Conservation (phyloP, 1,140 invertebrate species). For the Aphelenchoides fujianensis region DNA sequence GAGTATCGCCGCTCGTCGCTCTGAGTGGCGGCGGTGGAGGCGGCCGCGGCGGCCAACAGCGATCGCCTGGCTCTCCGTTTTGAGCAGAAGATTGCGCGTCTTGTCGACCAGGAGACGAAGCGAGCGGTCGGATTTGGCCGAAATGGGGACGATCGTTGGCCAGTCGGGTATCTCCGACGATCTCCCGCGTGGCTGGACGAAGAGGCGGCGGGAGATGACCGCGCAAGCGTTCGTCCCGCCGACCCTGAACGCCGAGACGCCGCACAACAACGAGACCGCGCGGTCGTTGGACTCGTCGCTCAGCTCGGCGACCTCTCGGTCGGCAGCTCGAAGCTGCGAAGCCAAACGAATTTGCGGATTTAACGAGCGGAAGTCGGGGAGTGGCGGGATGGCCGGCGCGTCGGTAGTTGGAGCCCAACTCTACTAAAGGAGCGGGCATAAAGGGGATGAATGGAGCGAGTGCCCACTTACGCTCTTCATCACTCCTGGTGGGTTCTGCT, state of each 20-base stretch:
- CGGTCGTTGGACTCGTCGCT: neutral
- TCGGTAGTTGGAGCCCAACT: conserved; percentile 25
- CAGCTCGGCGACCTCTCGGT: neutral
- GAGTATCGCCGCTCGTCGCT: conserved; percentile 8
- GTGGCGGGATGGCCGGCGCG: conserved; percentile 12
- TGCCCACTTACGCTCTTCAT: no score
- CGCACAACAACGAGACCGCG: no score
- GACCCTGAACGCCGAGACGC: conserved; percentile 46
- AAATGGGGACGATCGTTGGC: conserved; percentile 27
- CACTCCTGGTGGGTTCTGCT: conserved; percentile 48
- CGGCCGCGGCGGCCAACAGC: neutral
- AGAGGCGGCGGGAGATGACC: conserved; percentile 23
- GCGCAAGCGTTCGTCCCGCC: conserved; percentile 56
- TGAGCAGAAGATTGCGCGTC: neutral
- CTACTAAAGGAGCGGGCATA: no score
- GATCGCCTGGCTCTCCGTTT: conserved; percentile 9
- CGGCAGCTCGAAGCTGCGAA: conserved; percentile 9
- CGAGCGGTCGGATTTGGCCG: conserved; percentile 37
- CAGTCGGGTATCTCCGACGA: neutral
- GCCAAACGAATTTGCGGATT: conserved; percentile 29
- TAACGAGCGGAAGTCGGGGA: conserved; percentile 28
- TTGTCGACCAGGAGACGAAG: conserved; percentile 14
- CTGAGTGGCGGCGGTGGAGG: conserved; percentile 8
- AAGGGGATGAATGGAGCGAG: no score
- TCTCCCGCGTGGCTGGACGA: conserved; percentile 6